Evolutionary conservation across 2,797 vertebrate genomes (phyloP), one percentile per base, ranked within the genome.

Genomic region (Pygocentrus nattereri): DNA sequence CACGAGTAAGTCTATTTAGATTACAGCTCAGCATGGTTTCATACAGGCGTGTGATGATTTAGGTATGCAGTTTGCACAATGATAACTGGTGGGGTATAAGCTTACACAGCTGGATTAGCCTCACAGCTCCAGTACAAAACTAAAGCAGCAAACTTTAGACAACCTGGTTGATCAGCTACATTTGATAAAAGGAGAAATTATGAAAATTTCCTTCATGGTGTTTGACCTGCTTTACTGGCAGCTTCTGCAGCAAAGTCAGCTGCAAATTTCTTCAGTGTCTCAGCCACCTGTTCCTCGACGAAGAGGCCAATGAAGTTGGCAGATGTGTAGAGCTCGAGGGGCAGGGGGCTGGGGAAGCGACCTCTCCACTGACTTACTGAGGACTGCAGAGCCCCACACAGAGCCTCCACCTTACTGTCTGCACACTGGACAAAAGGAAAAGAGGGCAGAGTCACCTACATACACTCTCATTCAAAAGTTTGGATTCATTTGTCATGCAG

Each of bases 241-340:
- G 97, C 97, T 89, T 98, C 97, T 0, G 94, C 92, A 0, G 97
- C 95, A 0, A 99, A 99, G 88, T 99, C 98, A 0, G 96, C 92
- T 0, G 97, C 97, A 5, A 99, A 99, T 85, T 92, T 95, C 94
- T 98, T 99, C 90, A 99, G 94, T 82, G 95, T 92, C 82, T 99
- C 98, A 0, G 98, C 98, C 2, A 96, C 93, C 27, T 98, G 96
- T 87, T 99, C 98, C 86, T 98, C 97, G 88, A 99, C 97, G 0
- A 99, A 99, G 74, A 99, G 97, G 30, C 98, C 98, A 0, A 99
- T 98, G 89, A 99, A 99, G 89, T 96, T 98, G 3, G 97, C 95
- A 73, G 98, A 98, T 0, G 95, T 96, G 87, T 99, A 99, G 85
- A 98, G 97, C 93, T 99, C 96, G 89, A 99, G 87, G 0, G 97